Evolutionary conservation across 2,888 invertebrate species (phyloP).

Genomic region (Protula sp.): DNA sequence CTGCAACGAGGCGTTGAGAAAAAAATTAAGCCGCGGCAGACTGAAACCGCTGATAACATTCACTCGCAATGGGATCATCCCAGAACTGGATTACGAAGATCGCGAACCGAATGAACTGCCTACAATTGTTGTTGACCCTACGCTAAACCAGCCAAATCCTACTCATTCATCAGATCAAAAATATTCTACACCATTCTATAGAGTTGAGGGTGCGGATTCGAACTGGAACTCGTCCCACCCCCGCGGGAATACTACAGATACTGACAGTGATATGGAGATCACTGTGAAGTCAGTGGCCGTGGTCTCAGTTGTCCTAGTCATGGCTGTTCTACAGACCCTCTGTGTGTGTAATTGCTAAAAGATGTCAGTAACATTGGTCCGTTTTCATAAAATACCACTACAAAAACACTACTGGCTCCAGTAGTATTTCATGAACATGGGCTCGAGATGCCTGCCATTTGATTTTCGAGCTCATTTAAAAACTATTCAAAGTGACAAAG

Average conservation of each 20-base stretch:
- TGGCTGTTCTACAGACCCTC: background rate
- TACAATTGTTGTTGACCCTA: background rate
- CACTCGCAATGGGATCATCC: background rate
- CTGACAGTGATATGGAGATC: background rate
- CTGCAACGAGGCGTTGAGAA: slow-evolving; percentile 13
- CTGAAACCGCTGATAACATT: background rate
- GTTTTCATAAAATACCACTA: too few relatives aligned
- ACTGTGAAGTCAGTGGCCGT: background rate
- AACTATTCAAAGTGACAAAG: too few relatives aligned
- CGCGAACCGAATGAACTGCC: too few relatives aligned
- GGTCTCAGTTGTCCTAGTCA: background rate
- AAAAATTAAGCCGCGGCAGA: background rate
- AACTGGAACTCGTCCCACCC: background rate
- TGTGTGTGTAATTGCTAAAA: background rate
- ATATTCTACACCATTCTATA: background rate
- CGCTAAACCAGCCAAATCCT: background rate
- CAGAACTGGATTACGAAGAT: background rate
- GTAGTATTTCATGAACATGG: too few relatives aligned
- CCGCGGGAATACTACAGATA: background rate
- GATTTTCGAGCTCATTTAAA: too few relatives aligned
- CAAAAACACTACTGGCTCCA: too few relatives aligned
- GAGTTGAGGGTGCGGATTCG: background rate
- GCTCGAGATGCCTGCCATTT: too few relatives aligned
- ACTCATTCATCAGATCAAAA: background rate
- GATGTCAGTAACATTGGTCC: too few relatives aligned